Evolutionary conservation across 1,140 invertebrate species (phyloP).

Genomic region (Adelges cooleyi): DNA sequence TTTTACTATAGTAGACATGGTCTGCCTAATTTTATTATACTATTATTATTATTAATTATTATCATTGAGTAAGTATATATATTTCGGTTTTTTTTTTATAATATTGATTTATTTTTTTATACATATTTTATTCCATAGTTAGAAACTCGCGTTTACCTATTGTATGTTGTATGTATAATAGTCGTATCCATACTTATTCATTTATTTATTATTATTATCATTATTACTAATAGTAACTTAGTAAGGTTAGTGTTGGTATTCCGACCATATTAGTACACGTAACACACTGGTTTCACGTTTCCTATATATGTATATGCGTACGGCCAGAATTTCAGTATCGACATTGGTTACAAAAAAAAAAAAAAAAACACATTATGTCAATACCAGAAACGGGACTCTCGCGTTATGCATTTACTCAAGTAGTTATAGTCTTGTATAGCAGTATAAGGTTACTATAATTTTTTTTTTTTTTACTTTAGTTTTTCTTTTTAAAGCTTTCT

Average conservation of each 20-base stretch:
- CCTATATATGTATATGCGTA: slow-evolving; percentile 11
- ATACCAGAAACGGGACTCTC: too few relatives aligned
- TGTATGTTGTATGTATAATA: neutral
- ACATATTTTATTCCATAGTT: slow-evolving; percentile 18
- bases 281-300: slow-evolving; percentile 20
- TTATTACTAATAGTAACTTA: neutral
- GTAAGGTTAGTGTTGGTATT: neutral
- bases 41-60: too few relatives aligned
- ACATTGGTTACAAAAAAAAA: slow-evolving; percentile 7
- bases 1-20: neutral
- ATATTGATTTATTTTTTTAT: slow-evolving; percentile 1
- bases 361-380: too few relatives aligned
- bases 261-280: neutral
- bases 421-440: neutral
- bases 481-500: too few relatives aligned
- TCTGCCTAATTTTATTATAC: neutral
- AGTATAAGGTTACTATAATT: neutral
- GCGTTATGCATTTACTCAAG: neutral
- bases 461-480: neutral
- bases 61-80: slow-evolving; percentile 1
- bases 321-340: neutral
- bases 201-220: neutral
- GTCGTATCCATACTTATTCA: neutral
- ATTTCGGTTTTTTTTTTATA: neutral
- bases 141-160: neutral